Conservation (phyloP, 2,797 vertebrate genomes). For the Sphaeramia orbicularis region DNA sequence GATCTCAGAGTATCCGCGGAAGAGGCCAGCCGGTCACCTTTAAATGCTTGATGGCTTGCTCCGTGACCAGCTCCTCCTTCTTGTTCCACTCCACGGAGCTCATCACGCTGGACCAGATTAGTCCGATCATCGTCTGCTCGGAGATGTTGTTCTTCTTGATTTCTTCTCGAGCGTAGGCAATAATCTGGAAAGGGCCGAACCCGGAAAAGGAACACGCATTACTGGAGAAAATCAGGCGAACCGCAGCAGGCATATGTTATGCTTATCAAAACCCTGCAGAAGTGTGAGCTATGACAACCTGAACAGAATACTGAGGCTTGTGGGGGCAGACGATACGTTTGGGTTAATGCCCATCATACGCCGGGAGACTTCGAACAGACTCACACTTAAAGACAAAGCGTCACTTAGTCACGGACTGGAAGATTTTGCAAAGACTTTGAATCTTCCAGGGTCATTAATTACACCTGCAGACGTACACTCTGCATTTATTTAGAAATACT, state of each 20-base stretch:
- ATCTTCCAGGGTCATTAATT: no score
- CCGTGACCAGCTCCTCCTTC: constrained; percentile 96
- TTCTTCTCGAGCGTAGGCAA: constrained; percentile 90
- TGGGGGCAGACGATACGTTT: constrained; percentile 35
- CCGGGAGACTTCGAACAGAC: no score
- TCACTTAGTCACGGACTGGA: no score
- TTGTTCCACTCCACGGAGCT: constrained; percentile 97
- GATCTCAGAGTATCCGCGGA: background rate
- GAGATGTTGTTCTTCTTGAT: constrained; percentile 95
- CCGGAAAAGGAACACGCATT: constrained; percentile 17
- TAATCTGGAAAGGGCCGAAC: constrained; percentile 85
- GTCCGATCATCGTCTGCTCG: constrained; percentile 91
- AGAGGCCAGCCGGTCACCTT: constrained; percentile 84
- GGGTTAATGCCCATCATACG: constrained; percentile 3
- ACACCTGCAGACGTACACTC: no score
- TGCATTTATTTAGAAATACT: no score
- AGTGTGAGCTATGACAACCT: constrained; percentile 9
- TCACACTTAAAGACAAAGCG: no score
- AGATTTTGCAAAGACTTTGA: no score
- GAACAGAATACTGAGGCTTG: constrained; percentile 16
- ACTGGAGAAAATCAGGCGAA: constrained; percentile 26
- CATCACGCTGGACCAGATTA: constrained; percentile 95
- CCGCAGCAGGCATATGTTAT: background rate
- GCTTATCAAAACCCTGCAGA: constrained; percentile 36
- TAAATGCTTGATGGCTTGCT: constrained; percentile 98